Evolutionary conservation across 2,888 invertebrate genomes (phyloP).

Genomic region (Sympetrum striolatum): DNA sequence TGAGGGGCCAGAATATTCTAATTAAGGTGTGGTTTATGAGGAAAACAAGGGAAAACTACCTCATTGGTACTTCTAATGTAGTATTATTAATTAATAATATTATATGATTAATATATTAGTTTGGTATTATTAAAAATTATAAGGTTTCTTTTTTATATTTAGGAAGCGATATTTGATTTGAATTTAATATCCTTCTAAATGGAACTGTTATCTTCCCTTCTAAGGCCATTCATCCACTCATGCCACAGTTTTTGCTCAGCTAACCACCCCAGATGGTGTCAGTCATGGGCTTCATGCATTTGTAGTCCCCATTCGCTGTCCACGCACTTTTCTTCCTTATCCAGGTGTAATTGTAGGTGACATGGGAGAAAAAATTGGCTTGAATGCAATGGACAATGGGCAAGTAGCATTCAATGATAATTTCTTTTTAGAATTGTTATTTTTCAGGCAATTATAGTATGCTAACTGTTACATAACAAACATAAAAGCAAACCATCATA

Average conservation of each 20-base stretch:
- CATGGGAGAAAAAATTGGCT: conserved; percentile 90
- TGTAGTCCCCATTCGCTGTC: conserved; percentile 83
- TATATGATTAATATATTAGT: too few relatives aligned
- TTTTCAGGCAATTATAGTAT: neutral
- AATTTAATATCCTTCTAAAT: neutral
- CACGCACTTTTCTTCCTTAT: conserved; percentile 75
- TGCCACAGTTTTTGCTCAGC: conserved; percentile 87
- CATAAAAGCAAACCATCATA: neutral
- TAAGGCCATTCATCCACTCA: conserved; percentile 82
- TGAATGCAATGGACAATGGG: conserved; percentile 94
- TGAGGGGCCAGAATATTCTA: too few relatives aligned
- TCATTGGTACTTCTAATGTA: too few relatives aligned
- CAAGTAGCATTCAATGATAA: conserved; percentile 55
- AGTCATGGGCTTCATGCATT: conserved; percentile 90
- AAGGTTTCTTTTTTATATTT: neutral
- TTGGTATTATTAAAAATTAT: neutral
- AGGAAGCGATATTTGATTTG: neutral
- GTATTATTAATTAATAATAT: too few relatives aligned
- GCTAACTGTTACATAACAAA: neutral
- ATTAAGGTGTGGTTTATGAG: too few relatives aligned
- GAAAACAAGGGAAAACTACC: too few relatives aligned
- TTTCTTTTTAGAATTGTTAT: neutral
- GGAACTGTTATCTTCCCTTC: conserved; percentile 47
- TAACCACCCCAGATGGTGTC: conserved; percentile 78
- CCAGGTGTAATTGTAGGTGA: conserved; percentile 89